phyloP scores from a whole-genome alignment of 2,797 vertebrate genomes.

The Enteromius thamalakanensis region DNA sequence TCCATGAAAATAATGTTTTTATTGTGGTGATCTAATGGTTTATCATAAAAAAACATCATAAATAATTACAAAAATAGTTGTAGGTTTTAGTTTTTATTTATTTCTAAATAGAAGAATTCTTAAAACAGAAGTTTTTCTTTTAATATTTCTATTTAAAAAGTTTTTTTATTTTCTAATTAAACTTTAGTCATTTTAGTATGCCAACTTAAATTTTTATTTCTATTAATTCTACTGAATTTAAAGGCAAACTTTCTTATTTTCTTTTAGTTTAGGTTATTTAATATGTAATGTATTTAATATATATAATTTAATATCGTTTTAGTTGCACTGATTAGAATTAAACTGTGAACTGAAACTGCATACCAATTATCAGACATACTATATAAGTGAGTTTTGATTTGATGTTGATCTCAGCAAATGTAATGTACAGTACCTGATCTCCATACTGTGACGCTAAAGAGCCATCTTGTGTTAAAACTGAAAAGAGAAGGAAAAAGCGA shows the following conservation, averaged over 20 bases:
- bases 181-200: not conserved
- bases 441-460: slow-evolving; percentile 78
- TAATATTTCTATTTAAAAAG: not conserved
- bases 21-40: not conserved
- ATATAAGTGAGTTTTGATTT: not conserved
- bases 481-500: slow-evolving; percentile 43
- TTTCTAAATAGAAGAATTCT: too few relatives aligned
- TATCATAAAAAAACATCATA: not conserved
- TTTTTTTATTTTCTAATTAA: not conserved
- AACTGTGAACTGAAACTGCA: not conserved
- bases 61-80: too few relatives aligned
- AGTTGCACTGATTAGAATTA: too few relatives aligned
- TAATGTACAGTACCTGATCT: slow-evolving; percentile 81
- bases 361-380: not conserved
- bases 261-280: not conserved
- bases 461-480: slow-evolving; percentile 83
- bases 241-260: not conserved
- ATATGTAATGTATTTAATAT: too few relatives aligned
- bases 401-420: not conserved
- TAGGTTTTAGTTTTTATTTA: too few relatives aligned
- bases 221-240: not conserved
- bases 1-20: not conserved
- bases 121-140: not conserved
- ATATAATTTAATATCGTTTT: too few relatives aligned
- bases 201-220: not conserved